Percentiles rank a stretch among this genome's conserved stretches.
Conservation (phyloP, 2,797 vertebrate genomes). For the Loriculus beryllinus region DNA sequence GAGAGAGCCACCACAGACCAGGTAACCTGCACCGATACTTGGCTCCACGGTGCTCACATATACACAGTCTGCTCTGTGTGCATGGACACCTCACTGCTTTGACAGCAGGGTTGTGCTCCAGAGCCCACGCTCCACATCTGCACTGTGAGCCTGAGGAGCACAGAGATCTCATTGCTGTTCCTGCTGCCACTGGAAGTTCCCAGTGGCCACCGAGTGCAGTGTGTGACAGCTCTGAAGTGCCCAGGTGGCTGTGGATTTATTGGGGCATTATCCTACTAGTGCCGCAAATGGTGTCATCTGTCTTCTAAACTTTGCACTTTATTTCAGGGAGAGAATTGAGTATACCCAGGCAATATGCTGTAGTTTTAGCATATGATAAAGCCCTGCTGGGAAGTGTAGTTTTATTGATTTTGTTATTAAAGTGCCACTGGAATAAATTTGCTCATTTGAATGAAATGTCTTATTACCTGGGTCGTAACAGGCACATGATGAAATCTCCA, state of each 20-base stretch:
- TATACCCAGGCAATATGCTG: slow-evolving; percentile 23
- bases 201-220: background rate
- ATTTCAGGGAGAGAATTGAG: slow-evolving; percentile 49
- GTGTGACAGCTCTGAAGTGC: slow-evolving; percentile 1
- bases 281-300: slow-evolving; percentile 35
- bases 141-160: background rate
- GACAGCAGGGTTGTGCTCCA: background rate
- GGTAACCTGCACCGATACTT: background rate
- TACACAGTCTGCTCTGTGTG: fast-evolving
- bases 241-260: slow-evolving; percentile 41
- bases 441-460: slow-evolving; percentile 64
- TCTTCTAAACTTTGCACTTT: slow-evolving; percentile 64
- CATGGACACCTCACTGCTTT: fast-evolving
- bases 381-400: slow-evolving; percentile 51
- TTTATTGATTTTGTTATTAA: slow-evolving; percentile 67
- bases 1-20: background rate
- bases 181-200: background rate
- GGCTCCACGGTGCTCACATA: fast-evolving
- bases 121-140: fast-evolving
- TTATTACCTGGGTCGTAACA: slow-evolving; percentile 41
- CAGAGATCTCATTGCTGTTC: background rate
- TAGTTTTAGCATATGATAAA: slow-evolving; percentile 59
- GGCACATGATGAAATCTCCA: background rate
- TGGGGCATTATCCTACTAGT: slow-evolving; percentile 16
- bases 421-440: slow-evolving; percentile 64